Evolutionary conservation across 2,113 vertebrate genomes (phyloP).

Genomic region (Sander vitreus): DNA sequence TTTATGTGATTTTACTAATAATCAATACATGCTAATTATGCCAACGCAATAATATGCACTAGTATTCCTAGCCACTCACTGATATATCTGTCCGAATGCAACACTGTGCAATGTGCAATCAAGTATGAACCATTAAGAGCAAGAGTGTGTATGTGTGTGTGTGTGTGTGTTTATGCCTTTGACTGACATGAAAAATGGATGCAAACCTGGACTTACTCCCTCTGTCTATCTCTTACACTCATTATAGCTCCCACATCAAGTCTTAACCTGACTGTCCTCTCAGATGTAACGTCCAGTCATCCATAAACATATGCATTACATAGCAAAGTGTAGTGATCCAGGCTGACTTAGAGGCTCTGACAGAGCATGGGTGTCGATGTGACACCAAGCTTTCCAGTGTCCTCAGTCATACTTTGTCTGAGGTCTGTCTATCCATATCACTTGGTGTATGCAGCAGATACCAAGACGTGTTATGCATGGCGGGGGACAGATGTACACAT

Average conservation of each 20-base stretch:
- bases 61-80: background rate
- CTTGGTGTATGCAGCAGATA: background rate
- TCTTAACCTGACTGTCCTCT: slow-evolving; percentile 35
- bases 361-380: slow-evolving; percentile 37
- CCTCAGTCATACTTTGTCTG: slow-evolving; percentile 19
- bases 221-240: slow-evolving; percentile 28
- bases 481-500: slow-evolving; percentile 1
- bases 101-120: no score
- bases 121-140: background rate
- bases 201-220: slow-evolving; percentile 38
- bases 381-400: slow-evolving; percentile 47
- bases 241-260: slow-evolving; percentile 5
- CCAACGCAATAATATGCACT: background rate
- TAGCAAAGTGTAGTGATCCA: slow-evolving; percentile 37
- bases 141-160: background rate
- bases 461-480: background rate
- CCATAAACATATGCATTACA: slow-evolving; percentile 50
- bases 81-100: slow-evolving; percentile 3
- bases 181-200: slow-evolving; percentile 64
- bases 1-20: slow-evolving; percentile 1
- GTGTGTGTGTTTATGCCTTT: slow-evolving; percentile 19
- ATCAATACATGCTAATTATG: background rate
- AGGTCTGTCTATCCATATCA: slow-evolving; percentile 33
- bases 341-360: slow-evolving; percentile 51
- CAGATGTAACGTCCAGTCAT: slow-evolving; percentile 41